These are phyloP conservation scores for Apogon talboti DNA, from an alignment of 2,797 vertebrate genomes.

Conservation along the genomic window DNA sequence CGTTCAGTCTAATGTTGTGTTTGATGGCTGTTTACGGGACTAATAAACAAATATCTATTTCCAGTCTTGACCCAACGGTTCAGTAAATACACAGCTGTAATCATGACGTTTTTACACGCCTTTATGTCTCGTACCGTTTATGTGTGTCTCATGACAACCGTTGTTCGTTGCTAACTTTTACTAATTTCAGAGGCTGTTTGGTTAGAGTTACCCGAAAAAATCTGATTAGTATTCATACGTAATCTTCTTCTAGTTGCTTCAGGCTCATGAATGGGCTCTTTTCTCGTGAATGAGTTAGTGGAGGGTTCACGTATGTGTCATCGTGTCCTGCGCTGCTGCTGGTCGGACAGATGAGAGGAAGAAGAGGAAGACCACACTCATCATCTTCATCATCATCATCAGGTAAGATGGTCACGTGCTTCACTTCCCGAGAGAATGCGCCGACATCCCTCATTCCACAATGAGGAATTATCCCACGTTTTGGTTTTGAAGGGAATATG, in stretches of 20 bases:
- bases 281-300: neutral
- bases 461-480: no score
- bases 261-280: neutral
- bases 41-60: rapidly evolving
- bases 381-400: no score
- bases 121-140: neutral
- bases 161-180: conserved; percentile 5
- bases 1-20: neutral
- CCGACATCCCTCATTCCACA: no score
- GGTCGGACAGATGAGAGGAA: conserved; percentile 42
- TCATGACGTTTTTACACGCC: conserved; percentile 4
- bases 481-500: no score
- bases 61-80: rapidly evolving
- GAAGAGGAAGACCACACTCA: conserved; percentile 12
- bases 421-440: no score
- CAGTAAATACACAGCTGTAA: rapidly evolving
- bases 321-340: no score
- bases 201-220: rapidly evolving
- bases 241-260: neutral
- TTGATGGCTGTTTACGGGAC: rapidly evolving
- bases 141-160: conserved; percentile 31
- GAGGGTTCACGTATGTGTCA: neutral
- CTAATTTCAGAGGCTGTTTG: no score
- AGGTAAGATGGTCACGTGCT: conserved; percentile 7
- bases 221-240: rapidly evolving